Conservation (phyloP, 2,113 vertebrate species). For the Alaudala cheleensis region DNA sequence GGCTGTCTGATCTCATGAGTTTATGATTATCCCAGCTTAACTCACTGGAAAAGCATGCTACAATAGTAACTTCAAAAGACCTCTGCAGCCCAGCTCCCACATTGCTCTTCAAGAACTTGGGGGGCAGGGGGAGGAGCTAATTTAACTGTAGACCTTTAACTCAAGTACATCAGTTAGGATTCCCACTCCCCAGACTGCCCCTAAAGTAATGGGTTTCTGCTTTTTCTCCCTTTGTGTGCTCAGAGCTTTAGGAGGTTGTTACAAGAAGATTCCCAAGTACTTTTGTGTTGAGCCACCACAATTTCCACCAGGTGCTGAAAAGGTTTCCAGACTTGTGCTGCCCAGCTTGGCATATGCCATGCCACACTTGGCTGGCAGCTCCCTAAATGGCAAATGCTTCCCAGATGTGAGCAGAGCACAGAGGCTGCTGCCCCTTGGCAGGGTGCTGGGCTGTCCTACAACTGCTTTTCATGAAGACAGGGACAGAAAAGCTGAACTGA, state of each 20-base stretch:
- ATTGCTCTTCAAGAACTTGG: not conserved
- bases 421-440: not conserved
- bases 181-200: not conserved
- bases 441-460: not conserved
- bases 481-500: not conserved
- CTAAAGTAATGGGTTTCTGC: not conserved
- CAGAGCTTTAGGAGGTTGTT: not conserved
- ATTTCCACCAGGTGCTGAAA: not conserved
- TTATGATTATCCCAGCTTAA: not conserved
- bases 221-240: not conserved
- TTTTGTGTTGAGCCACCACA: not conserved
- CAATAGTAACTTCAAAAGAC: not conserved
- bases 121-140: not conserved
- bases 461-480: not conserved
- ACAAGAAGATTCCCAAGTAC: not conserved
- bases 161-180: not conserved
- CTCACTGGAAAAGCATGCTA: not conserved
- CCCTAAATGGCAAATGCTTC: not conserved
- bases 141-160: not conserved
- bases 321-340: not conserved
- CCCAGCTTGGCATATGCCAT: not conserved
- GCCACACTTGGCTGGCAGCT: not conserved
- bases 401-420: fast-evolving
- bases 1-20: not conserved
- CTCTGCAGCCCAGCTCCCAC: not conserved